Evolutionary conservation across 2,888 invertebrate genomes (phyloP).

Genomic region (Gastracanthus pulcherrimus): DNA sequence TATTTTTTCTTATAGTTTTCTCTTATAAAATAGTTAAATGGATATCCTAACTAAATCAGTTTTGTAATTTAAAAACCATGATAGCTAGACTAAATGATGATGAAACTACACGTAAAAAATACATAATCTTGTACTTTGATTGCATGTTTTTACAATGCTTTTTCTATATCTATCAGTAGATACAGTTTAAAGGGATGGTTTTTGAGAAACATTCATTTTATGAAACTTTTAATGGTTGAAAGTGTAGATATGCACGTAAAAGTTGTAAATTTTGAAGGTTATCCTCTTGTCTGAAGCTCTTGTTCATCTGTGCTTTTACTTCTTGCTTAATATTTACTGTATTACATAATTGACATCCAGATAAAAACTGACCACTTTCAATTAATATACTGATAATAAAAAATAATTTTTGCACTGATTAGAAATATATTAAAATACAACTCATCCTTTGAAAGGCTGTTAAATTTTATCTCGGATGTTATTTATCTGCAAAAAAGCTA

Average conservation of each 20-base stretch:
- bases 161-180: background rate
- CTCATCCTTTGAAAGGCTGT: background rate
- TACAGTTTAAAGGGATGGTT: slow-evolving; percentile 13
- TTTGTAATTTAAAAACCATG: background rate
- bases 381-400: background rate
- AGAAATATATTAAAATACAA: background rate
- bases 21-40: background rate
- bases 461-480: background rate
- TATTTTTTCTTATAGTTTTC: background rate
- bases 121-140: background rate
- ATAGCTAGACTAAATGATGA: background rate
- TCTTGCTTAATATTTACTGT: slow-evolving; percentile 1
- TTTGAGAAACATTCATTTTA: slow-evolving; percentile 14
- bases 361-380: slow-evolving; percentile 34
- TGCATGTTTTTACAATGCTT: slow-evolving; percentile 42
- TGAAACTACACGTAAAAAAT: background rate
- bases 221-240: slow-evolving; percentile 24
- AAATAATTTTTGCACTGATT: background rate
- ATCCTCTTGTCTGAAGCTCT: background rate
- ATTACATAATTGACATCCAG: background rate
- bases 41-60: background rate
- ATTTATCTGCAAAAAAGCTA: background rate
- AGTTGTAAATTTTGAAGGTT: slow-evolving; percentile 19
- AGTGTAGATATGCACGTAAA: slow-evolving; percentile 36
- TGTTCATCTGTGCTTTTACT: slow-evolving; percentile 20